These are phyloP conservation scores for Pangasius larnaudii DNA, from an alignment of 2,797 vertebrate species.

Conservation along the genomic window DNA sequence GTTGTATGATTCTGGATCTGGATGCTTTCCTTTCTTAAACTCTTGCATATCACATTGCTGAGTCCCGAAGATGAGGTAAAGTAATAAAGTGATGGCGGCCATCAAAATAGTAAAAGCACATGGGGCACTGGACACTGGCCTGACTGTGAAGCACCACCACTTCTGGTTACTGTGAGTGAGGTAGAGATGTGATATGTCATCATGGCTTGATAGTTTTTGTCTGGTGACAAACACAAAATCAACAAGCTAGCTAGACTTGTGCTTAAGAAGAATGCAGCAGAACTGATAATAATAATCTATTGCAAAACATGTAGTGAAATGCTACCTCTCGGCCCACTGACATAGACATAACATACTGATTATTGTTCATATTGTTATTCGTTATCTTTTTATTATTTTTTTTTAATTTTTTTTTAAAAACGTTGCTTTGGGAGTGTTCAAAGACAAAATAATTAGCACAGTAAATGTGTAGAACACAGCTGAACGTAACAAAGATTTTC, in stretches of 20 bases:
- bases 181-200: background rate
- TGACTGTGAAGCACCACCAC: background rate
- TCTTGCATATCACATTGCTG: background rate
- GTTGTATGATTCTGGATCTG: conserved; percentile 36
- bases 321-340: background rate
- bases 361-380: background rate
- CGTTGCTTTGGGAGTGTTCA: background rate
- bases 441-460: background rate
- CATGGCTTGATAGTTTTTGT: background rate
- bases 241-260: background rate
- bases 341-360: background rate
- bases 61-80: background rate
- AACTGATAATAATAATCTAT: background rate
- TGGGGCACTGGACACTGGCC: background rate
- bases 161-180: background rate
- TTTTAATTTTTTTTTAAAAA: no score
- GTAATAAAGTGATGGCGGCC: background rate
- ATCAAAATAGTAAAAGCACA: background rate
- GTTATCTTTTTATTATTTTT: background rate
- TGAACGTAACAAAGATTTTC: background rate
- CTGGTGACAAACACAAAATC: background rate
- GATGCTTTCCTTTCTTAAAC: background rate
- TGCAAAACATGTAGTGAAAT: background rate
- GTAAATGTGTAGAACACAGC: background rate
- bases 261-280: background rate